Conservation (phyloP, 2,797 vertebrate species). For the Chaenodraco wilsoni region DNA sequence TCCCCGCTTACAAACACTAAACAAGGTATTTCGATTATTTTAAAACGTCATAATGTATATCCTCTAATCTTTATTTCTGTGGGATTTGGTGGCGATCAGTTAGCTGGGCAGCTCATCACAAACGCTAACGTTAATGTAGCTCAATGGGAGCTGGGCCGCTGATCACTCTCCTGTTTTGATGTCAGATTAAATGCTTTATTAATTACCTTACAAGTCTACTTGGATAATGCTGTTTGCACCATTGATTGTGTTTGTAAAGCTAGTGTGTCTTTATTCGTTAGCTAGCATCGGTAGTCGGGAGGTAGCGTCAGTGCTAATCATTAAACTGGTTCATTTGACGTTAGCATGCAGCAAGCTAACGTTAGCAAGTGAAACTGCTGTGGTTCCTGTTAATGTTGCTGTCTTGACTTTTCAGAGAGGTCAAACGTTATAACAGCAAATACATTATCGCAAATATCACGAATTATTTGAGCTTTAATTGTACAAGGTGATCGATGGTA, state of each 20-base stretch:
- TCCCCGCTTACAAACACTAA: background rate
- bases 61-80: background rate
- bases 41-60: background rate
- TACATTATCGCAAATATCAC: no score
- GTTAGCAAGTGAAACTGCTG: constrained; percentile 34
- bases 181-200: constrained; percentile 8
- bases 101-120: background rate
- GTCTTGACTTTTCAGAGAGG: background rate
- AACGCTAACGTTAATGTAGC: constrained; percentile 4
- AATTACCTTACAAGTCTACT: no score
- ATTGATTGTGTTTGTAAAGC: background rate
- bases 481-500: no score
- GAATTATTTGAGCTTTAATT: accelerated
- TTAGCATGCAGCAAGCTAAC: constrained; percentile 55
- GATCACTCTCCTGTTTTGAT: constrained; percentile 2
- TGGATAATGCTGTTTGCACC: accelerated
- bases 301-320: constrained; percentile 4
- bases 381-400: background rate
- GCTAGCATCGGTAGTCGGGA: background rate
- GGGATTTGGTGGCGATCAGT: background rate
- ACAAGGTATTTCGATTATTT: constrained; percentile 36
- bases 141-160: constrained; percentile 62
- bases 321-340: background rate
- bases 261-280: background rate
- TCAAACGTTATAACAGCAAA: background rate